phyloP scores from a whole-genome alignment of 1,140 invertebrate species.

The Drosophila cardini region DNA sequence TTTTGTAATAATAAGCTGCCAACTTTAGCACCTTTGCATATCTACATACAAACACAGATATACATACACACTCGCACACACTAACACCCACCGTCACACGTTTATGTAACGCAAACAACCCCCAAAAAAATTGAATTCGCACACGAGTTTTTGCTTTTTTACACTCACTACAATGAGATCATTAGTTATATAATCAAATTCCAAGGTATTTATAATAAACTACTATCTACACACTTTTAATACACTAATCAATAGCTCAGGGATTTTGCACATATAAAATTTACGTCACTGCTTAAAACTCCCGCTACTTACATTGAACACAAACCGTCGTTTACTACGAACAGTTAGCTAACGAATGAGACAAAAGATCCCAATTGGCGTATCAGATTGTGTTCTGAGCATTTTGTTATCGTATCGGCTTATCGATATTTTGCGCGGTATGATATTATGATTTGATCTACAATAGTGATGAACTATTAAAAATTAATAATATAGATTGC shows the following conservation, averaged over 20 bases:
- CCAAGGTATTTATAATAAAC: conserved; percentile 12
- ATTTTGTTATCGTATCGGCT: conserved; percentile 3
- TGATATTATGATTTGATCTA: conserved; percentile 1
- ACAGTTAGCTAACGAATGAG: conserved; percentile 69
- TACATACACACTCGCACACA: conserved; percentile 33
- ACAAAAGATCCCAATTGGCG: conserved; percentile 37
- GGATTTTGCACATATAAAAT: conserved; percentile 42
- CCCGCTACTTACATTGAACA: conserved; percentile 80
- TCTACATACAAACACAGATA: conserved; percentile 11
- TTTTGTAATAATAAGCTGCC: conserved; percentile 37
- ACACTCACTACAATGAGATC: not conserved
- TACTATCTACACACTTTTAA: conserved; percentile 21
- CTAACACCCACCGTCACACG: conserved; percentile 46
- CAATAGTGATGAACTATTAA: too few relatives aligned
- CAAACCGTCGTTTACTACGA: conserved; percentile 63
- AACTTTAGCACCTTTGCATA: conserved; percentile 40
- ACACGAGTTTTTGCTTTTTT: conserved; percentile 3
- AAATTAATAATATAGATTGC: too few relatives aligned
- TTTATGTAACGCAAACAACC: conserved; percentile 78
- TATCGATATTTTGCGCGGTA: conserved; percentile 8
- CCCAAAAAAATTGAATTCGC: conserved; percentile 57
- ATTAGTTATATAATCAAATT: conserved; percentile 39
- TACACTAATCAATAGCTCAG: conserved; percentile 37
- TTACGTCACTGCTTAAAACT: conserved; percentile 68
- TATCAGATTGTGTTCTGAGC: not conserved